phyloP scores from a whole-genome alignment of 2,113 vertebrate species.

The Todiramphus saurophagus region DNA sequence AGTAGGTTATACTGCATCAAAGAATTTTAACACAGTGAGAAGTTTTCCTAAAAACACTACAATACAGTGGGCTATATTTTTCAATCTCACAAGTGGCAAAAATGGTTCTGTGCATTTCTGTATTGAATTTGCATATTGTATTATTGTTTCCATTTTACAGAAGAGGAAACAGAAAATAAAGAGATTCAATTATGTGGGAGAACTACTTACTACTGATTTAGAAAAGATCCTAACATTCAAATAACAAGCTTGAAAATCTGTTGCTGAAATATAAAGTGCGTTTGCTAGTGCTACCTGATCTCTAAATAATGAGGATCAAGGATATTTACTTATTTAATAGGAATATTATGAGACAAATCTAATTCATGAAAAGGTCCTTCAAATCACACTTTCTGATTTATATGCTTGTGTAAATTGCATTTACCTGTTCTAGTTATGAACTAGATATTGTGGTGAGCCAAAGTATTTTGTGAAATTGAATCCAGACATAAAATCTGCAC shows the following conservation, averaged over 20 bases:
- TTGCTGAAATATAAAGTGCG: neutral
- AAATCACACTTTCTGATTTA: neutral
- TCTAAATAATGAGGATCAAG: neutral
- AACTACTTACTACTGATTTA: neutral
- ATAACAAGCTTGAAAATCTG: neutral
- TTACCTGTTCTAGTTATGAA: neutral
- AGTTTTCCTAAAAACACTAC: neutral
- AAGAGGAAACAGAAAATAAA: neutral
- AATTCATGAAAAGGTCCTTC: neutral
- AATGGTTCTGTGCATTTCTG: neutral
- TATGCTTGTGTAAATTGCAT: neutral
- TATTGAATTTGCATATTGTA: neutral
- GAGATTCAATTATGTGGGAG: neutral
- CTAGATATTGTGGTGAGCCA: neutral
- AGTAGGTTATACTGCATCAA: neutral
- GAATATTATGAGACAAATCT: neutral
- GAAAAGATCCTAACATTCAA: neutral
- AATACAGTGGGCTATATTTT: neutral
- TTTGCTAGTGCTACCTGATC: neutral
- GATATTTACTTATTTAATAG: neutral
- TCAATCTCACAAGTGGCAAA: neutral
- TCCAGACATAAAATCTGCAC: neutral
- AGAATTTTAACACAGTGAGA: neutral
- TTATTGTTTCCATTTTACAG: neutral
- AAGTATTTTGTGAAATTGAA: neutral